Base-by-base conservation (phyloP, 2,888 invertebrate genomes). In the Erannis defoliaria region DNA sequence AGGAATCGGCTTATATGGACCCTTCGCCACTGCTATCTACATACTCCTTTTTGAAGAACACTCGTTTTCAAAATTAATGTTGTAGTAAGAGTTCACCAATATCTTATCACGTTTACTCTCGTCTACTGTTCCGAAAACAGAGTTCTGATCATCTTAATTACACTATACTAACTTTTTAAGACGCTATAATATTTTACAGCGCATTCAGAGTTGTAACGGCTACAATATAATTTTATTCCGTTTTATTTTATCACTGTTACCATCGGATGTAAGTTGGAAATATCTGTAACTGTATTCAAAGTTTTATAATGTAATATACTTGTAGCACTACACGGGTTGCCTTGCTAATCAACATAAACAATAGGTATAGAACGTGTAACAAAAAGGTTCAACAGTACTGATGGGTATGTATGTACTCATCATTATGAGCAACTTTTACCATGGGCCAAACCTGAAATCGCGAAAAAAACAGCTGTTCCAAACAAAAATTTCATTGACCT, bases 171-270 rank as follows among this genome's bases (percentile, higher is more conserved):
- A 55, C 61, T 55, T 55, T 61, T 61, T 45, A 61, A 38, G 43
- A 53, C 14, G 53, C 56, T 35, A 51, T 62, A 45, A 42, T 62
- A 62, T 62, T 62, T 62, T 53, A 62, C 48, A 48, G 62, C 48
- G 48, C 48, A 29, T 57, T 62, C 35, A 19, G 46, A 62, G 26
- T 37, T 48, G 48, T 33, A 53, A 62, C 37, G 14, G 51, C 55
- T 62, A 16, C 33, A 53, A 29, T 53, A 57, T 54, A 62, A 53
- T 53, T 57, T 56, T 55, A 55, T 43, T 21, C 19, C 45, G 50
- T 43, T 50, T 61, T 40, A 61, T 62, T 62, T 56, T 57, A 62
- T 62, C 46, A 29, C 53, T 56, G 55, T 51, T 48, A 48, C 42
- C 53, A 56, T 55, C 51, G 31, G 51, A 45, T 45, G 55, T 50